A percentile compares a stretch with the other conserved stretches of the same genome.
These are phyloP conservation scores for Drosophila serrata DNA, from an alignment of 1,140 invertebrate genomes.

Conservation along the genomic window DNA sequence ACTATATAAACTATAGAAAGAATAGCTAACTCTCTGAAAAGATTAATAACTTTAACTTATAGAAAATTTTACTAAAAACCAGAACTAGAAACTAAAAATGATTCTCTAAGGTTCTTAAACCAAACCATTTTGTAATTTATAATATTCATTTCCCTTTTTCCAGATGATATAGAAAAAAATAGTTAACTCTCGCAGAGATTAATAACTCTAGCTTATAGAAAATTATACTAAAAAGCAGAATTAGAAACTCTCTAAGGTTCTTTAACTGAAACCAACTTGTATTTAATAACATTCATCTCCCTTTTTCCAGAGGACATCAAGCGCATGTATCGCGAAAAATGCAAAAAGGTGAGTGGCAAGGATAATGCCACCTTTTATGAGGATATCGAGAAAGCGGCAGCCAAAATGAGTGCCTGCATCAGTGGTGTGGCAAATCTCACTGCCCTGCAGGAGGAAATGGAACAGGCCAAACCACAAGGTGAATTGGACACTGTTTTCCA, in stretches of 20 bases:
- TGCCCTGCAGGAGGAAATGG: slow-evolving; percentile 87
- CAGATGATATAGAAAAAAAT: too few species aligned
- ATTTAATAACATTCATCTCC: too few species aligned
- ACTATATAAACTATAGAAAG: too few species aligned
- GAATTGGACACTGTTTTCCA: slow-evolving; percentile 89
- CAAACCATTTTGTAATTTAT: background rate
- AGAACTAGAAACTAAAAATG: too few species aligned
- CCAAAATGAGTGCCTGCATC: slow-evolving; percentile 85
- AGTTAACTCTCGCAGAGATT: background rate
- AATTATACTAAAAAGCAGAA: too few species aligned
- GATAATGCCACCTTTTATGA: slow-evolving; percentile 71
- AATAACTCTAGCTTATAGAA: too few species aligned
- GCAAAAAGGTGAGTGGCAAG: slow-evolving; percentile 67
- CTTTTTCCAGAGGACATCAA: slow-evolving; percentile 55
- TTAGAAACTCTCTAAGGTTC: too few species aligned
- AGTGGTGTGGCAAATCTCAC: slow-evolving; percentile 86
- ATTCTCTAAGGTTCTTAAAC: too few species aligned
- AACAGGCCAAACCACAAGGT: slow-evolving; percentile 87
- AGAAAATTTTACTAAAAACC: too few species aligned
- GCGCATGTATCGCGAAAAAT: slow-evolving; percentile 71
- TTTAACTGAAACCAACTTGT: too few species aligned
- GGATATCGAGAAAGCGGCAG: slow-evolving; percentile 70
- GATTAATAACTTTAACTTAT: background rate
- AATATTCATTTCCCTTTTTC: background rate
- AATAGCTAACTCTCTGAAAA: background rate